Base-by-base conservation (phyloP, 1,140 invertebrate species). In the Dysdera silvatica region DNA sequence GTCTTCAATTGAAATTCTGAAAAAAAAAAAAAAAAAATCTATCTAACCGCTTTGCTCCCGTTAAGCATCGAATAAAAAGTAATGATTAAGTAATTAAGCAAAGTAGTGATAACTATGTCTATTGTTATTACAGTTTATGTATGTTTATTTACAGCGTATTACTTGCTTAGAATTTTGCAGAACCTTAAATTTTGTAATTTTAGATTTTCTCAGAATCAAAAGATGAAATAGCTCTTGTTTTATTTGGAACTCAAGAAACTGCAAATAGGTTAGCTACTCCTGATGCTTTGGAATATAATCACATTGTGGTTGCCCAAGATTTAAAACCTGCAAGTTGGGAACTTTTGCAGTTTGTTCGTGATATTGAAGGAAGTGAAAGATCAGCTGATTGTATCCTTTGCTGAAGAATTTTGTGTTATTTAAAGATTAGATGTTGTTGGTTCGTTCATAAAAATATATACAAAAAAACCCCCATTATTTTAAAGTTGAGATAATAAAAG, bases 201-300 rank as follows among this genome's bases (percentile, higher is more conserved):
- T 54, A 80, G 79, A 75, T 80, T 64, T 81, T 80, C 72, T 72
- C 77, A 5, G 76, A 80, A 59, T 78, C 77, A 10, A 79, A 78
- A 70, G 80, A 81, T 73, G 76, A 79, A 68, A 66, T 81, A 18
- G 76, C 74, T 20, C 59, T 81, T 23, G 69, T 80, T 14, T 58
- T 80, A 53, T 75, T 78, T 72, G 79, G 79, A 2, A 76, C 78
- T n/a, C 57, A 71, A 26, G 73, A 74, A 12, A 80, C 78, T 12
- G 71, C 74, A n/a, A 81, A 80, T 65, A 71, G 74, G 3, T 66
- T 81, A 26, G 74, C 74, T n/a, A 71, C 73, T 51, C 20, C 57
- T 29, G 75, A 68, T 23, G 71, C 71, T 55, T 48, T 67, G 28
- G 68, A 72, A 45, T 81, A 79, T 68, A 61, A 73, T 54, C 72